Conservation (phyloP, 2,113 vertebrate species). For the Dryoscopus gambensis region DNA sequence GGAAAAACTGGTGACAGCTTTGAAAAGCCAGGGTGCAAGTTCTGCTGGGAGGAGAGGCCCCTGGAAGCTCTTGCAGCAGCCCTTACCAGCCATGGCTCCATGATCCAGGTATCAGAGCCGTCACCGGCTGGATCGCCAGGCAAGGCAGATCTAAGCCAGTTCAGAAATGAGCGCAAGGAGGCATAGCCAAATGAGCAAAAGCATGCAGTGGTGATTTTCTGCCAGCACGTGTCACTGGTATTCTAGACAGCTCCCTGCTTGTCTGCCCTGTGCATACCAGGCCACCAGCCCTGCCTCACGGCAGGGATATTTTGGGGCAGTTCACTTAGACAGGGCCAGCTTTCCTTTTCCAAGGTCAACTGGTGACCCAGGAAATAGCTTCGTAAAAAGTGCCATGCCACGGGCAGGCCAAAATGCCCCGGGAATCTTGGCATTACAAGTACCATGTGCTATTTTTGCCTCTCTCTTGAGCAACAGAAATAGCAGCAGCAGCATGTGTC, state of each 20-base stretch:
- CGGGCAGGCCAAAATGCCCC: slow-evolving; percentile 39
- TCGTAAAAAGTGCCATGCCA: slow-evolving; percentile 15
- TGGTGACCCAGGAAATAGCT: slow-evolving; percentile 53
- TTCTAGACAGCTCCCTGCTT: slow-evolving; percentile 38
- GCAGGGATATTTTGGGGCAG: slow-evolving; percentile 37
- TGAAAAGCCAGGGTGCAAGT: not conserved
- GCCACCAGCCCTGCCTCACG: not conserved
- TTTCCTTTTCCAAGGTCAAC: slow-evolving; percentile 54
- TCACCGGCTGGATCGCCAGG: not conserved
- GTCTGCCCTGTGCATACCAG: not conserved
- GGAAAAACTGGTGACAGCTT: not conserved
- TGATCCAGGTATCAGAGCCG: not conserved
- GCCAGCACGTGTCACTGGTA: slow-evolving; percentile 60
- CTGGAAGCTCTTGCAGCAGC: not conserved
- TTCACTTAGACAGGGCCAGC: slow-evolving; percentile 10
- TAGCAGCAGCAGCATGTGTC: slow-evolving; percentile 29
- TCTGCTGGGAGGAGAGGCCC: not conserved
- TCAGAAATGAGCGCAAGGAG: not conserved
- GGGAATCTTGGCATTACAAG: slow-evolving; percentile 40
- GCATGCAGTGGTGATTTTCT: slow-evolving; percentile 45
- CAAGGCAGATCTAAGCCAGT: not conserved
- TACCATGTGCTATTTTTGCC: slow-evolving; percentile 26
- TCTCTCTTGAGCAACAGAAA: slow-evolving; percentile 39
- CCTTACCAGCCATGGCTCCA: not conserved
- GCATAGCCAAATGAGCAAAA: not conserved